These are phyloP conservation scores for Garrulus glandarius DNA, from an alignment of 2,797 vertebrate genomes.

Conservation along the genomic window DNA sequence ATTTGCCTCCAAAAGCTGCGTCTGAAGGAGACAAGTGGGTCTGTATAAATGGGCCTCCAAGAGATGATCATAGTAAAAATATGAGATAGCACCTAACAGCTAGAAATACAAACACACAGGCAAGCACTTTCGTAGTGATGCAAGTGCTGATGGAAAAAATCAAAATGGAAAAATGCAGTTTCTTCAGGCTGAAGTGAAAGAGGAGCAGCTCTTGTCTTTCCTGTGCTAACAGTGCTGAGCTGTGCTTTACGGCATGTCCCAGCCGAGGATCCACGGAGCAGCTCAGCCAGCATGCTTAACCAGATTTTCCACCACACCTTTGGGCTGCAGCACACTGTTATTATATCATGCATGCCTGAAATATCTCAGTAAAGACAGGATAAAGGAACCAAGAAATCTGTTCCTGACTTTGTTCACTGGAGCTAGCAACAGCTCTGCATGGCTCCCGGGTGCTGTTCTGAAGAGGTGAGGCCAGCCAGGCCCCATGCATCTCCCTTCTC, in stretches of 20 bases:
- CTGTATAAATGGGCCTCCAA: not conserved
- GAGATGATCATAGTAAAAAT: not conserved
- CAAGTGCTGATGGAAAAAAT: not conserved
- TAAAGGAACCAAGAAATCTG: not conserved
- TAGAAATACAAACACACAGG: not conserved
- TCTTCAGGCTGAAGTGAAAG: not conserved
- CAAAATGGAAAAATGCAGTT: not conserved
- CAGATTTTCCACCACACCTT: constrained; percentile 19
- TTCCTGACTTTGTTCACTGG: not conserved
- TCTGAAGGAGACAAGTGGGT: not conserved
- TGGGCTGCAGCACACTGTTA: not conserved
- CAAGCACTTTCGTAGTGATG: not conserved
- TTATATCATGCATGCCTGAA: not conserved
- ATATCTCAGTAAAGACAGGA: not conserved
- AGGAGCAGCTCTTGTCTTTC: not conserved
- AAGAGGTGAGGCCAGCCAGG: not conserved
- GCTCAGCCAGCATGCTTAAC: not conserved
- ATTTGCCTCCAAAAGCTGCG: not conserved
- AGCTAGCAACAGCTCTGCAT: fast-evolving
- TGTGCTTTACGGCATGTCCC: constrained; percentile 3
- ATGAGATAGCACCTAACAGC: not conserved
- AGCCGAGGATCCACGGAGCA: not conserved
- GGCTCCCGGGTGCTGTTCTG: not conserved
- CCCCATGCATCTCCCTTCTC: not conserved
- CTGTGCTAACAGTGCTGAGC: not conserved